These are phyloP conservation scores for Tetragonula carbonaria DNA, from an alignment of 2,888 invertebrate species.

Conservation along the genomic window DNA sequence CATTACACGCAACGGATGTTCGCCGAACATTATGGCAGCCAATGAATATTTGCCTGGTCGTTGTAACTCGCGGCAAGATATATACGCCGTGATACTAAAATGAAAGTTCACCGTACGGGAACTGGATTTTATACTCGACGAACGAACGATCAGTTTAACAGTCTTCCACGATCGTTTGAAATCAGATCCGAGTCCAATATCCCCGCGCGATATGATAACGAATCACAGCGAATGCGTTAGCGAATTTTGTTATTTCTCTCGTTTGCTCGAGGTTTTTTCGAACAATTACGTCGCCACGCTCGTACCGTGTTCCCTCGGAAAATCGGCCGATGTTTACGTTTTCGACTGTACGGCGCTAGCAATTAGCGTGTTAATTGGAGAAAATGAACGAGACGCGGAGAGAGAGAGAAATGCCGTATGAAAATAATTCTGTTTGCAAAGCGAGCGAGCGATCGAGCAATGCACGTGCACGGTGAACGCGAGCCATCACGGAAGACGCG, in stretches of 20 bases:
- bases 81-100: not conserved
- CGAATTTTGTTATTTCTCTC: not conserved
- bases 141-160: not conserved
- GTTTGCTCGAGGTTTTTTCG: too few species aligned
- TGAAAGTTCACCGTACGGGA: not conserved
- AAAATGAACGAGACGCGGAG: slow-evolving; percentile 16
- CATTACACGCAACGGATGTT: slow-evolving; percentile 55
- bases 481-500: slow-evolving; percentile 34
- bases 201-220: not conserved
- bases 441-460: not conserved
- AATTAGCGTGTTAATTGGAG: slow-evolving; percentile 30
- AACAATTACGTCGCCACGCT: not conserved
- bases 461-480: not conserved
- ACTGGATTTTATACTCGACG: not conserved
- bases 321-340: slow-evolving; percentile 15
- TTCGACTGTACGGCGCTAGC: not conserved
- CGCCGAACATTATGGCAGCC: slow-evolving; percentile 56
- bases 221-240: not conserved
- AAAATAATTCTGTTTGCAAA: slow-evolving; percentile 20
- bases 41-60: slow-evolving; percentile 58
- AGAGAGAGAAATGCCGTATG: not conserved
- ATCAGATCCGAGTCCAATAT: not conserved
- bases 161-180: not conserved
- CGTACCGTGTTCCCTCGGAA: not conserved
- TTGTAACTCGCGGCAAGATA: slow-evolving; percentile 32